These are phyloP conservation scores for Chaetorhynchus papuensis DNA, from an alignment of 2,113 vertebrate species.

Conservation along the genomic window DNA sequence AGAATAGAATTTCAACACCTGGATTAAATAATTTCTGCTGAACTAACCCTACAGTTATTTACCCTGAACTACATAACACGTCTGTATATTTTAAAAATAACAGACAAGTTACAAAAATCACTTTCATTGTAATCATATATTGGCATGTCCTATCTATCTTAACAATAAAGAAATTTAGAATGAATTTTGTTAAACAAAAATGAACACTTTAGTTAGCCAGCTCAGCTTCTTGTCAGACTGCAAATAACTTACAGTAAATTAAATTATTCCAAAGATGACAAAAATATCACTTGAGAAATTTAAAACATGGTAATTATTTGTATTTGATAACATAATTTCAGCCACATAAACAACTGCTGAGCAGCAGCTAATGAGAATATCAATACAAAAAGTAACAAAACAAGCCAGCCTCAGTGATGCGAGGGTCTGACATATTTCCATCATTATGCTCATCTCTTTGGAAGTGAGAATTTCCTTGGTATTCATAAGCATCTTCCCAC, in stretches of 20 bases:
- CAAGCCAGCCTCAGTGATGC: not conserved
- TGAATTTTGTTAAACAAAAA: not conserved
- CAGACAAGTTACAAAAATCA: not conserved
- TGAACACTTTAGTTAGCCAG: not conserved
- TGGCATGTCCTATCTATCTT: not conserved
- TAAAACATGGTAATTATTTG: not conserved
- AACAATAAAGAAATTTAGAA: not conserved
- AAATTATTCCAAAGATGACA: not conserved
- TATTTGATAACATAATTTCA: not conserved
- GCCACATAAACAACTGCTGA: not conserved
- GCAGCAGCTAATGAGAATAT: not conserved
- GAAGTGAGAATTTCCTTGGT: slow-evolving; percentile 12
- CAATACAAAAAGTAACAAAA: not conserved
- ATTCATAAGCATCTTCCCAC: slow-evolving; percentile 52
- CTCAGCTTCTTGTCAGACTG: not conserved
- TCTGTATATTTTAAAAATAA: not conserved
- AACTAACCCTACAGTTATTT: not conserved
- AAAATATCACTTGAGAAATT: not conserved
- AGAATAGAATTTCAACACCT: not conserved
- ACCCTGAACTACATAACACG: not conserved
- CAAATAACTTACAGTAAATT: not conserved
- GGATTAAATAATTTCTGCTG: not conserved
- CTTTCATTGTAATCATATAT: not conserved
- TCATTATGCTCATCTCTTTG: not conserved
- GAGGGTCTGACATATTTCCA: not conserved